Evolutionary conservation across 2,797 vertebrate species (phyloP).

Genomic region (Sebastes hubbsi): DNA sequence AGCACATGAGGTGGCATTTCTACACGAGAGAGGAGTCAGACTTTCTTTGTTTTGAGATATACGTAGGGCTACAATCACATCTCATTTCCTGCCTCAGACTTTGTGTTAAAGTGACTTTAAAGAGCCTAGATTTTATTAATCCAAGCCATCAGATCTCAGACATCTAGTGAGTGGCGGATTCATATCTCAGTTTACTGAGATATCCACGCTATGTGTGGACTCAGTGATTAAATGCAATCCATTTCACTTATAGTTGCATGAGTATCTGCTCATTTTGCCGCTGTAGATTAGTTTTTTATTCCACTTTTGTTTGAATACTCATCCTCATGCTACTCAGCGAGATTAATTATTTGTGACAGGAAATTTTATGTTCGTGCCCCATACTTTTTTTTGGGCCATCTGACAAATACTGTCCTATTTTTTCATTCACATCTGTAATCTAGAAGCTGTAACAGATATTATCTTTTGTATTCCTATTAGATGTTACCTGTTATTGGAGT

Average conservation of each 20-base stretch:
- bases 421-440: not conserved
- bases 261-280: not conserved
- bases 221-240: conserved; percentile 6
- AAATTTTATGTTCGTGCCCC: not conserved
- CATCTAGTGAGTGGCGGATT: conserved; percentile 18
- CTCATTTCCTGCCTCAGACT: conserved; percentile 8
- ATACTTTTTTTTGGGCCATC: not conserved
- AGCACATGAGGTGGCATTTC: not conserved
- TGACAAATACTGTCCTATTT: not conserved
- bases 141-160: not conserved
- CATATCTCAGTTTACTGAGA: conserved; percentile 12
- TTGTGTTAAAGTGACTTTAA: not conserved
- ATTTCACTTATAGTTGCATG: not conserved
- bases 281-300: not conserved
- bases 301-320: conserved; percentile 5
- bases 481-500: not conserved
- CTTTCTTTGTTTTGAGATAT: not conserved
- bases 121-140: not conserved
- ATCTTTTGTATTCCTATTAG: conserved; percentile 4
- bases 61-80: conserved; percentile 9
- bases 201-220: not conserved
- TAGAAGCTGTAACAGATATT: not conserved
- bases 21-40: not conserved
- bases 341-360: not conserved
- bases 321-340: not conserved